These are phyloP conservation scores for Corythaeola cristata DNA, from an alignment of 2,113 vertebrate species.

Conservation along the genomic window DNA sequence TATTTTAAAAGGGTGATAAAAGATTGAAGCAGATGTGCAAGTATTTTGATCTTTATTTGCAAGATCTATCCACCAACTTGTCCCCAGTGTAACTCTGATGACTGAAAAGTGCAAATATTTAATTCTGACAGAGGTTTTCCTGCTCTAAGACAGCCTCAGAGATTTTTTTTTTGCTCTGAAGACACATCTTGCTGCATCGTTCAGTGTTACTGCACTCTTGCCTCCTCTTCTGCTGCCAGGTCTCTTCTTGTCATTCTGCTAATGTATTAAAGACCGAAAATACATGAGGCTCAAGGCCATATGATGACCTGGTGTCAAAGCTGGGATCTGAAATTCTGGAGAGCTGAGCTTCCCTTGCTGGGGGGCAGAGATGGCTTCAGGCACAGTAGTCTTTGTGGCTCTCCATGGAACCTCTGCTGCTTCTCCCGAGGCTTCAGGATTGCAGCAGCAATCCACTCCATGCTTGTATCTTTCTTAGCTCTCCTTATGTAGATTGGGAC, in stretches of 20 bases:
- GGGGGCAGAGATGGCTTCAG: neutral
- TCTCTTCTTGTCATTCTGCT: neutral
- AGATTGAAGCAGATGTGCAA: neutral
- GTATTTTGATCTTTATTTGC: constrained; percentile 11
- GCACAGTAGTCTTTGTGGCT: neutral
- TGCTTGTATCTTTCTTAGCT: neutral
- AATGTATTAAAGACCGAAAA: neutral
- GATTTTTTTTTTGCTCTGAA: neutral
- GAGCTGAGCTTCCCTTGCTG: neutral
- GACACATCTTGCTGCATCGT: neutral
- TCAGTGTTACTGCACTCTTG: neutral
- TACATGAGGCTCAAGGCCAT: neutral
- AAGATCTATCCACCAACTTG: neutral
- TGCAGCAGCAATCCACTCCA: neutral
- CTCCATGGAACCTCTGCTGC: neutral
- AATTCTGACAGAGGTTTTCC: neutral
- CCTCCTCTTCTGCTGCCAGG: neutral
- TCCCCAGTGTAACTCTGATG: neutral
- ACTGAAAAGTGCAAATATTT: neutral
- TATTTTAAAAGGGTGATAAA: neutral
- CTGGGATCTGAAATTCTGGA: neutral
- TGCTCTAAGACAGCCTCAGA: neutral
- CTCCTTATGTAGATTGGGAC: neutral
- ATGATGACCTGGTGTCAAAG: neutral
- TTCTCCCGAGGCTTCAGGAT: neutral